A percentile compares a stretch with the other conserved stretches of the same genome.
Evolutionary conservation across 1,140 invertebrate species (phyloP).

Genomic region (Chelonus insularis): DNA sequence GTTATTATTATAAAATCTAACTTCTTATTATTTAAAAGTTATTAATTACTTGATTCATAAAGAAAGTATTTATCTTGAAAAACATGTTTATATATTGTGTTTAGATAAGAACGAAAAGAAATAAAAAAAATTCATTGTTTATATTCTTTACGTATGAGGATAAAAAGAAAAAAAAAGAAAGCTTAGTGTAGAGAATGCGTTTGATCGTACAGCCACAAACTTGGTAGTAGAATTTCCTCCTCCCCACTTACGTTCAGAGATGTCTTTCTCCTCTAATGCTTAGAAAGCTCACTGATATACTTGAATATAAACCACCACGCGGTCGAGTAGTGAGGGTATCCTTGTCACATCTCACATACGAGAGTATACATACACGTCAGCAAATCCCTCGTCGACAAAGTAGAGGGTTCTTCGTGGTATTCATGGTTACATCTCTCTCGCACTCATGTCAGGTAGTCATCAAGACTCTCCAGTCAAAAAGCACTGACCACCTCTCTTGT

Average conservation of each 20-base stretch:
- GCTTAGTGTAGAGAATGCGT: not conserved
- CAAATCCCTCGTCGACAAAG: not conserved
- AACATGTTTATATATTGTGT: too few relatives aligned
- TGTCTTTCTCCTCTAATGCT: not conserved
- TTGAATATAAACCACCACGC: slow-evolving; percentile 9
- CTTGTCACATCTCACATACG: slow-evolving; percentile 19
- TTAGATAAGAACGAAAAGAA: too few relatives aligned
- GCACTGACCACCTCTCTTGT: slow-evolving; percentile 44
- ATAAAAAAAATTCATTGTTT: too few relatives aligned
- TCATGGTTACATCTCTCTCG: slow-evolving; percentile 17
- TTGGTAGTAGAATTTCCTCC: not conserved
- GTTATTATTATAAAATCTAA: too few relatives aligned
- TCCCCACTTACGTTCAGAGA: not conserved
- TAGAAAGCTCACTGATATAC: slow-evolving; percentile 27
- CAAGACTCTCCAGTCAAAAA: slow-evolving; percentile 31
- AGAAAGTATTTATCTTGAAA: too few relatives aligned
- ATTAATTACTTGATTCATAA: too few relatives aligned
- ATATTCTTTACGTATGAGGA: too few relatives aligned
- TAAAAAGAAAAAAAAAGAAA: slow-evolving; percentile 12
- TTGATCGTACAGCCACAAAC: slow-evolving; percentile 14
- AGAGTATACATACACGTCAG: slow-evolving; percentile 15
- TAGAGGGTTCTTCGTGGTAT: slow-evolving; percentile 6
- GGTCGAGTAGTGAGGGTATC: not conserved
- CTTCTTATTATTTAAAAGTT: too few relatives aligned
- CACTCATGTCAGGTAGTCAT: not conserved